Evolutionary conservation across 2,797 vertebrate species (phyloP).

Genomic region (Sus cebifrons): DNA sequence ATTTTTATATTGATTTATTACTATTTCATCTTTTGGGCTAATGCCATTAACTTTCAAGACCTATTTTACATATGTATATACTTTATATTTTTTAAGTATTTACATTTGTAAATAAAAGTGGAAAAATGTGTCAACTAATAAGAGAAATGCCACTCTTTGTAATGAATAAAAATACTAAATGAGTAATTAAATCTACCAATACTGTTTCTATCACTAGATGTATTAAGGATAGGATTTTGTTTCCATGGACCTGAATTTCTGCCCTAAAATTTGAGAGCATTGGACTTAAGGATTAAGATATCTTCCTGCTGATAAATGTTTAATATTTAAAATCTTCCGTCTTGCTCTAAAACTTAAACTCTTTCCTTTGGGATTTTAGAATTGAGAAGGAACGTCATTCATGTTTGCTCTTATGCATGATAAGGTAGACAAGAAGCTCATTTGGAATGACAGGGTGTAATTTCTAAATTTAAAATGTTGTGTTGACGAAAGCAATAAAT

Average conservation of each 20-base stretch:
- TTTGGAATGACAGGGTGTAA: neutral
- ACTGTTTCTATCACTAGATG: neutral
- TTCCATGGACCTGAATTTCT: neutral
- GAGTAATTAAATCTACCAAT: neutral
- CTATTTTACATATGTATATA: neutral
- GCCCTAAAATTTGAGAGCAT: neutral
- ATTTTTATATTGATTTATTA: neutral
- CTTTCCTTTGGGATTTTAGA: neutral
- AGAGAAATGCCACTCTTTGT: neutral
- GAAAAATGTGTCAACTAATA: neutral
- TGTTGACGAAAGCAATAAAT: slow-evolving; percentile 27
- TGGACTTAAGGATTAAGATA: neutral
- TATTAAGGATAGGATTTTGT: neutral
- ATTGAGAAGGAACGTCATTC: neutral
- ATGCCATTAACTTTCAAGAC: neutral
- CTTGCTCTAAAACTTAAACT: neutral
- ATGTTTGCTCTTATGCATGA: neutral
- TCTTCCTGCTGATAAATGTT: neutral
- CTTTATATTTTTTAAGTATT: neutral
- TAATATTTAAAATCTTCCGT: neutral
- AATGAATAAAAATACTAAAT: neutral
- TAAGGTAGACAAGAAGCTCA: neutral
- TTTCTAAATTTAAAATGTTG: slow-evolving; percentile 50
- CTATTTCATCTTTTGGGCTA: slow-evolving; percentile 6
- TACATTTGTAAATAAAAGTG: neutral